These are phyloP conservation scores for Hoplodrina blanda DNA, from an alignment of 2,888 invertebrate genomes.

Conservation along the genomic window DNA sequence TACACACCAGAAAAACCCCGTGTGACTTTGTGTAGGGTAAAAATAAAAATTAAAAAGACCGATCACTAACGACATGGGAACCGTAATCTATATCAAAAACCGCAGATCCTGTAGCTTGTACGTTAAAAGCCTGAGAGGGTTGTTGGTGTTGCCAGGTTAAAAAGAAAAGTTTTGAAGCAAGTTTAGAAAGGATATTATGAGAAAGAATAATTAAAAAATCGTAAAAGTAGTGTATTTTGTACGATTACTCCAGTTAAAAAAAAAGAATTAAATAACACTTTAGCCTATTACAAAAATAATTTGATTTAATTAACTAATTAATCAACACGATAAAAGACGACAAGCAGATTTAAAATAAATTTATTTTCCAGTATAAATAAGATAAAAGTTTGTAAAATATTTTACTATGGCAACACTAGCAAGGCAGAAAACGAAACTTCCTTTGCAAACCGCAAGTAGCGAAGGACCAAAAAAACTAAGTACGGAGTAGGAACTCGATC, in stretches of 20 bases:
- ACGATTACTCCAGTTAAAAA: neutral
- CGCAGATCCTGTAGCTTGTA: conserved; percentile 75
- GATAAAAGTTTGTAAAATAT: neutral
- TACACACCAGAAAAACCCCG: conserved; percentile 65
- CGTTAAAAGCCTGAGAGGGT: conserved; percentile 66
- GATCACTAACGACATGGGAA: conserved; percentile 77
- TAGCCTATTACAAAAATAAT: neutral
- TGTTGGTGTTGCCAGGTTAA: conserved; percentile 51
- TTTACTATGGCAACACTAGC: conserved; percentile 54
- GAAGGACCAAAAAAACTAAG: conserved; percentile 72
- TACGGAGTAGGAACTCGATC: conserved; percentile 79
- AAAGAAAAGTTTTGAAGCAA: neutral
- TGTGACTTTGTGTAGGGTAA: conserved; percentile 59
- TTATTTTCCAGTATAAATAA: neutral
- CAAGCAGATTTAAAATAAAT: neutral
- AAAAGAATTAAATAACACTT: neutral
- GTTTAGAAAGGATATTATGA: neutral
- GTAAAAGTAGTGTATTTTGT: neutral
- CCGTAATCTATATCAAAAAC: conserved; percentile 81
- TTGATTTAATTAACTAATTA: neutral
- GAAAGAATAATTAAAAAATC: neutral
- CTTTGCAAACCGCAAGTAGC: conserved; percentile 82
- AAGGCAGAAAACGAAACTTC: conserved; percentile 79
- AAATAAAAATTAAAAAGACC: conserved; percentile 58
- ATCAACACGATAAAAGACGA: neutral